Evolutionary conservation across 2,797 vertebrate genomes (phyloP).

Genomic region (Thalassophryne amazonica): DNA sequence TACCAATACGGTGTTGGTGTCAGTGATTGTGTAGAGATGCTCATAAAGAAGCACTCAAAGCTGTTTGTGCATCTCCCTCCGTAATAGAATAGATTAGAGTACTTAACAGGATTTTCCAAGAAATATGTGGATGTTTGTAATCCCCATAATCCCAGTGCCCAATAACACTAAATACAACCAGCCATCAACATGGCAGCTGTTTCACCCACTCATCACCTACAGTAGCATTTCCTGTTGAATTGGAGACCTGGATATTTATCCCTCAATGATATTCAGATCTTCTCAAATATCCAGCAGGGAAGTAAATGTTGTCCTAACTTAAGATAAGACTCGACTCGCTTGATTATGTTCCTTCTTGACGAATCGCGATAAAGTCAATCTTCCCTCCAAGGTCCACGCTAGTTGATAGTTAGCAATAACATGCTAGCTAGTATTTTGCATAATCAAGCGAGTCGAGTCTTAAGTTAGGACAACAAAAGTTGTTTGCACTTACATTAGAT

Average conservation of each 20-base stretch:
- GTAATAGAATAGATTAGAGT: constrained; percentile 44
- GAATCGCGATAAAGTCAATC: too few relatives aligned
- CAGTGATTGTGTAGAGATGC: not conserved
- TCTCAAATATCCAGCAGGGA: constrained; percentile 21
- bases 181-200: constrained; percentile 29
- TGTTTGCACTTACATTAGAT: too few relatives aligned
- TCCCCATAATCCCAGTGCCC: constrained; percentile 33
- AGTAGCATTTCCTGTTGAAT: constrained; percentile 30
- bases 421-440: too few relatives aligned
- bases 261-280: constrained; percentile 44
- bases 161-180: constrained; percentile 50
- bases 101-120: constrained; percentile 39
- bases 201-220: constrained; percentile 26
- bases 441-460: too few relatives aligned
- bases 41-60: not conserved
- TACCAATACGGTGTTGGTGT: too few relatives aligned
- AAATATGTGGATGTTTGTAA: constrained; percentile 37
- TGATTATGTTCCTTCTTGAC: too few relatives aligned
- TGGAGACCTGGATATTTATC: constrained; percentile 51
- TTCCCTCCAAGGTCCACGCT: too few relatives aligned
- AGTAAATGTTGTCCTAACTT: constrained; percentile 46
- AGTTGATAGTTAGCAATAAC: too few relatives aligned
- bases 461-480: too few relatives aligned
- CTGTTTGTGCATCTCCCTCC: constrained; percentile 27
- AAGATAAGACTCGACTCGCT: constrained; percentile 1